Base-by-base conservation (phyloP, 2,113 vertebrate species). In the Elephas maximus region DNA sequence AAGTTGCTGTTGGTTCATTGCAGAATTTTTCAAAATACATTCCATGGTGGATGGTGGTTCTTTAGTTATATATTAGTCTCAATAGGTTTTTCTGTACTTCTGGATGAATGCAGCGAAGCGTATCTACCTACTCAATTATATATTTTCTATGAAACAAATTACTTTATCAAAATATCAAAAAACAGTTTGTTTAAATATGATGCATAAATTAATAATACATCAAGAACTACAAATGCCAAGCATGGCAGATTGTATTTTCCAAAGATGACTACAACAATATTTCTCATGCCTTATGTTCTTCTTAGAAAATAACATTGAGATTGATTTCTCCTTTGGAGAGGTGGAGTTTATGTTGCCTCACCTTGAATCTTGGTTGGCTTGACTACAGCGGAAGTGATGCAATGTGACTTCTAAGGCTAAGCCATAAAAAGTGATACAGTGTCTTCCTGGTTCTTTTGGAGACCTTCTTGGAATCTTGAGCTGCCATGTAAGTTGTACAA, bases 101-200 rank as follows among this genome's bases (percentile, higher is more conserved):
- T 92, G 7, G 5, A 33, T 63, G 71, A 77, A 87, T 74, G 8
- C 18, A 73, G 37, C n/a, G 71, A 87, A 83, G 37, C 7, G n/a
- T 69, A n/a, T 60, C 8, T 76, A 84, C 33, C 45, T 8, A 91
- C 23, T 57, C 8, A 88, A 85, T 87, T 45, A 57, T 94, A 41
- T 73, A 3, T 94, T 96, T 86, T 89, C 57, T 86, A 41, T 91
- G 84, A 95, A 94, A 84, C 12, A 80, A 81, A 57, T 18, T 69
- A 33, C 60, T 37, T 90, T 63, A 95, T 71, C 53, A 88, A 94
- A 76, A 81, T 12, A 90, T n/a, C 28, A 71, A 87, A 87, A 62
- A 88, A 30, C 6, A 69, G 23, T 74, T 79, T 93, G 26, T 73
- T 82, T 96, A 82, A 91, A 85, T 92, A 37, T 18, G n/a, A 71